Evolutionary conservation across 2,888 invertebrate genomes (phyloP).

Genomic region (Plagiodera versicolora): DNA sequence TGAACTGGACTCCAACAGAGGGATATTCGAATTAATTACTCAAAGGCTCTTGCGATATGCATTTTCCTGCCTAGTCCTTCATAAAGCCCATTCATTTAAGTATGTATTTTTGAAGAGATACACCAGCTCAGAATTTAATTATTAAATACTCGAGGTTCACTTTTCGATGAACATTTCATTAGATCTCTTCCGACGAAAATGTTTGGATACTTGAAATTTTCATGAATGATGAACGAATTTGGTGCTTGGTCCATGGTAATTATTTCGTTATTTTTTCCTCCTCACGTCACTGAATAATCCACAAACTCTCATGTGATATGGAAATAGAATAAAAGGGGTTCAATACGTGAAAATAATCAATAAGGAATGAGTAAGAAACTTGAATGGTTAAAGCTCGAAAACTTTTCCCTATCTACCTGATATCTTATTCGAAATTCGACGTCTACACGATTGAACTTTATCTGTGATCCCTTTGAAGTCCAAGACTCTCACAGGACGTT

Average conservation of each 20-base stretch:
- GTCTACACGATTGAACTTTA: slow-evolving; percentile 17
- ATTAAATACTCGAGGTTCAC: slow-evolving; percentile 23
- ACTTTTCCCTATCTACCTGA: background rate
- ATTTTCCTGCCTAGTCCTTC: slow-evolving; percentile 28
- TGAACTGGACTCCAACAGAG: slow-evolving; percentile 17
- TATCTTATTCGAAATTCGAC: background rate
- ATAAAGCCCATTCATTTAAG: slow-evolving; percentile 29
- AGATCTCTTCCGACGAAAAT: slow-evolving; percentile 7
- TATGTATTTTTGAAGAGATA: slow-evolving; percentile 27
- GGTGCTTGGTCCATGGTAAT: background rate
- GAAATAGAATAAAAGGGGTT: no score
- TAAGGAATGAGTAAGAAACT: no score
- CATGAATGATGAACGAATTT: background rate
- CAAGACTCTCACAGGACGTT: slow-evolving; percentile 25
- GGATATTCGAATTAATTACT: slow-evolving; percentile 37
- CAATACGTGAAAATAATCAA: no score
- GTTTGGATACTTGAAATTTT: background rate
- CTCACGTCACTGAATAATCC: no score
- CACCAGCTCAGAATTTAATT: slow-evolving; percentile 25
- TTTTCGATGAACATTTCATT: slow-evolving; percentile 12
- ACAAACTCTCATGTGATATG: no score
- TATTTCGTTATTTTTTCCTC: no score
- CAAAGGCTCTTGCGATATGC: slow-evolving; percentile 32
- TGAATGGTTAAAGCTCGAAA: no score
- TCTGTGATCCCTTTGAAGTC: slow-evolving; percentile 24